A percentile compares a stretch with the other conserved stretches of the same genome.
These are phyloP conservation scores for Ichneumoninae sp. DNA, from an alignment of 2,888 invertebrate species.

Conservation along the genomic window DNA sequence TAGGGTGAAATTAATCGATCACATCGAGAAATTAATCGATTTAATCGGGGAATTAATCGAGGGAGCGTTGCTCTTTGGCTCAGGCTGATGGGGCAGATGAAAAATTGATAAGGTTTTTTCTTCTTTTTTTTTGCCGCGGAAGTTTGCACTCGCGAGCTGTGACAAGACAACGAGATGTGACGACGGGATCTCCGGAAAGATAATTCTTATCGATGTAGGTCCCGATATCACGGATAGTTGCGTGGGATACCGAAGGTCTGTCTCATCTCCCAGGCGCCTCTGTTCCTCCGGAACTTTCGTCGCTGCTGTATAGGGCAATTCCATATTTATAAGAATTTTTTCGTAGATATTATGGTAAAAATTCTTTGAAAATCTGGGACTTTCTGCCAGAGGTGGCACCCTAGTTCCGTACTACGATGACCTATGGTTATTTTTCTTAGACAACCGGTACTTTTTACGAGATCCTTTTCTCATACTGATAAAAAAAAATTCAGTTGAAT, in stretches of 20 bases:
- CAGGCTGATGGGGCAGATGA: slow-evolving; percentile 17
- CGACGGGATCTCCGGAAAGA: slow-evolving; percentile 38
- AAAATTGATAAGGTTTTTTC: slow-evolving; percentile 51
- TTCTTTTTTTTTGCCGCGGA: slow-evolving; percentile 27
- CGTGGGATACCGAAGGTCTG: slow-evolving; percentile 14
- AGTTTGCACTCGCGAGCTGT: slow-evolving; percentile 9
- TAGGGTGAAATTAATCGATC: slow-evolving; percentile 49
- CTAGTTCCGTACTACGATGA: too few species aligned
- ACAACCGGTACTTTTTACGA: too few species aligned
- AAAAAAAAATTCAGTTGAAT: too few species aligned
- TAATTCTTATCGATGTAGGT: slow-evolving; percentile 70
- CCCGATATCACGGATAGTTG: slow-evolving; percentile 63
- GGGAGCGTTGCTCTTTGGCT: slow-evolving; percentile 38
- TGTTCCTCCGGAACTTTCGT: slow-evolving; percentile 3
- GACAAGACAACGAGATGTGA: slow-evolving; percentile 24
- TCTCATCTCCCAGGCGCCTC: slow-evolving; percentile 45
- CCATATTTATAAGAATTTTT: too few species aligned
- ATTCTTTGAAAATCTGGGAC: too few species aligned
- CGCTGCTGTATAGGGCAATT: background rate
- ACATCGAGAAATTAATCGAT: background rate
- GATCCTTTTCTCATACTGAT: too few species aligned
- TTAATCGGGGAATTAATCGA: slow-evolving; percentile 56
- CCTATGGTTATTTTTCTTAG: too few species aligned
- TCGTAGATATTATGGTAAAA: too few species aligned
- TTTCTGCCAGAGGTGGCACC: too few species aligned